Conservation (phyloP, 2,797 vertebrate genomes). For the Eupleurogrammus muticus region DNA sequence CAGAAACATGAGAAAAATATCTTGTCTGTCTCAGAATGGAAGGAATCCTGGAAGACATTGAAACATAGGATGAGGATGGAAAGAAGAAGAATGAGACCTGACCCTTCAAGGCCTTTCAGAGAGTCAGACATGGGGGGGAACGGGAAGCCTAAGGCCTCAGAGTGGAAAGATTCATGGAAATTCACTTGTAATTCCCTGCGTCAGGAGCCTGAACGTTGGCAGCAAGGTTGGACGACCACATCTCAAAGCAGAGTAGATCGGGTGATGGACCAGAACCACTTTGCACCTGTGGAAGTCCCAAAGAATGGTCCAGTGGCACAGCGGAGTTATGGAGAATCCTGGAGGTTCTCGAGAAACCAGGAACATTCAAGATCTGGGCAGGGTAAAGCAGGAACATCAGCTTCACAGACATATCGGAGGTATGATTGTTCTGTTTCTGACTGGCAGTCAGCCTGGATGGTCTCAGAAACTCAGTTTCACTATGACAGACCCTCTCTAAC, state of each 20-base stretch:
- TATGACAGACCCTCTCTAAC: conserved; percentile 64
- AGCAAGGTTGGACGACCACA: conserved; percentile 57
- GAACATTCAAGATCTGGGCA: conserved; percentile 20
- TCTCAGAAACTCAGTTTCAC: conserved; percentile 56
- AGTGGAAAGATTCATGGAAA: conserved; percentile 71
- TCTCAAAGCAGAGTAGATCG: conserved; percentile 29
- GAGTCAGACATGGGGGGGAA: conserved; percentile 16
- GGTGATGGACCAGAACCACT: conserved; percentile 30
- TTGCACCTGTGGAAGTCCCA: conserved; percentile 27
- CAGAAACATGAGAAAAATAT: conserved; percentile 35
- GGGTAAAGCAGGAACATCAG: neutral
- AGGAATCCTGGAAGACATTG: conserved; percentile 65
- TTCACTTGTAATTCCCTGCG: conserved; percentile 31
- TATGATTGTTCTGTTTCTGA: conserved; percentile 37
- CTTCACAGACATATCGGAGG: neutral
- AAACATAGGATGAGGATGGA: conserved; percentile 60
- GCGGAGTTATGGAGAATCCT: conserved; percentile 63
- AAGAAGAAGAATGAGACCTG: conserved; percentile 42
- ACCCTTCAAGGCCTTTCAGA: conserved; percentile 27
- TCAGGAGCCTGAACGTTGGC: conserved; percentile 66
- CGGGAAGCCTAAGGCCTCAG: conserved; percentile 17
- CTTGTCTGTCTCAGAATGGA: conserved; percentile 51
- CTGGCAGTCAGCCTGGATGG: conserved; percentile 68
- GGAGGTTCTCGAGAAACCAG: conserved; percentile 59
- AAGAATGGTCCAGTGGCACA: conserved; percentile 54